Base-by-base conservation (phyloP, 2,113 vertebrate genomes). In the Arizona elegans region DNA sequence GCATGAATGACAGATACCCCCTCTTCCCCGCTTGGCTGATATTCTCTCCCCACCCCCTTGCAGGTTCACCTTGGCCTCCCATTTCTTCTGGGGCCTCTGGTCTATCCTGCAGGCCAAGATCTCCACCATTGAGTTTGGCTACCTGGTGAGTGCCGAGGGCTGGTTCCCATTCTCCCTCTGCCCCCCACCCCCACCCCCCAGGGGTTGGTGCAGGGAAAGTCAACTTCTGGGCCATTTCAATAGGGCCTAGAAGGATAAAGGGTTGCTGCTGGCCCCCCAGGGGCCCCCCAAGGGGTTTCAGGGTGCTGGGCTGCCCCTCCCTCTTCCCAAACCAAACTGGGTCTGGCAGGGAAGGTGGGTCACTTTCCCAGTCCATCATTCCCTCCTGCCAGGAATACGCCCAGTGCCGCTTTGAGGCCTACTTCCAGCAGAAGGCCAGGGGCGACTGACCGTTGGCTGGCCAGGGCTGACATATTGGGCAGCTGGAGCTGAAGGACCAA, bases 31-130 rank as follows among this genome's bases (percentile, higher is more conserved):
- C 10, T 47, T 15, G 5, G 4, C 58, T 58, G 59, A 1, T 43
- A 6, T 50, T 7, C 1, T 47, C 33, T 3, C 54, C 19, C 12
- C 12, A 1, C 15, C 54, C 15, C 5, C 11, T 0, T 55, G 54
- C 93, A 99, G 99, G 94, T 99, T 98, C 87, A 98, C 98, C 0
- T 93, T 99, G 94, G 99, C 99, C 0, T 99, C 99, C 7, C 99
- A 99, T 95, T 99, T 99, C 95, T 98, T 99, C 91, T 99, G 99
- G 99, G 99, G 99, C 5, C 96, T 99, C 65, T 99, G 99, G 99
- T 99, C 99, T 93, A 98, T 99, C 90, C 97, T 99, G 94, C 99
- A 99, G 97, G 98, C 99, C 0, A 99, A 98, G 94, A 97, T 99
- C 96, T 99, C 99, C 87, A 99, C 98, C 92, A 99, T 99, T 50